Evolutionary conservation across 2,797 vertebrate species (phyloP).

Genomic region (Amniataba percoides): DNA sequence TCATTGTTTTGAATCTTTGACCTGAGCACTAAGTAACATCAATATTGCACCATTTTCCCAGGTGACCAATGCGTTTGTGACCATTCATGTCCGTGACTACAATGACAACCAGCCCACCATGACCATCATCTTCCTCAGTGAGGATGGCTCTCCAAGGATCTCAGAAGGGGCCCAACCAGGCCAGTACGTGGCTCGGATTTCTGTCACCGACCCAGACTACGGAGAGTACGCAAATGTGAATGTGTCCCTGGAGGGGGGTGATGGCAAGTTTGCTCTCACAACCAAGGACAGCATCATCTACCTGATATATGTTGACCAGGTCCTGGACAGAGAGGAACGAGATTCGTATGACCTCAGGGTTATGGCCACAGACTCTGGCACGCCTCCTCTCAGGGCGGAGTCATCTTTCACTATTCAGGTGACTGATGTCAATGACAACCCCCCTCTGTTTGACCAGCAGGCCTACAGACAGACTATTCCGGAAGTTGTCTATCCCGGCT

Average conservation of each 20-base stretch:
- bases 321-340: constrained; percentile 93
- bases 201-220: constrained; percentile 97
- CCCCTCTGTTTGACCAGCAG: constrained; percentile 93
- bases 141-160: constrained; percentile 95
- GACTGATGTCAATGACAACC: constrained; percentile 96
- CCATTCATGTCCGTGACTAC: constrained; percentile 96
- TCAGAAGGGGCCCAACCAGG: constrained; percentile 97
- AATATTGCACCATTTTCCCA: constrained; percentile 43
- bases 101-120: constrained; percentile 99
- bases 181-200: constrained; percentile 97
- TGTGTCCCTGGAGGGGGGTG: constrained; percentile 95
- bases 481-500: constrained; percentile 95
- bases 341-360: constrained; percentile 95
- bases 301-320: constrained; percentile 95
- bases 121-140: constrained; percentile 99
- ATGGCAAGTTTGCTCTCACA: constrained; percentile 97
- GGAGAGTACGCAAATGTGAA: constrained; percentile 97
- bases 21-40: constrained; percentile 4
- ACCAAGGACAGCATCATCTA: constrained; percentile 99
- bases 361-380: constrained; percentile 95
- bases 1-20: neutral
- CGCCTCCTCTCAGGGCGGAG: constrained; percentile 93
- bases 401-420: constrained; percentile 97
- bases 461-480: constrained; percentile 94
- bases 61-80: constrained; percentile 95